Conservation (phyloP, 2,113 vertebrate genomes). For the Polyodon spathula region DNA sequence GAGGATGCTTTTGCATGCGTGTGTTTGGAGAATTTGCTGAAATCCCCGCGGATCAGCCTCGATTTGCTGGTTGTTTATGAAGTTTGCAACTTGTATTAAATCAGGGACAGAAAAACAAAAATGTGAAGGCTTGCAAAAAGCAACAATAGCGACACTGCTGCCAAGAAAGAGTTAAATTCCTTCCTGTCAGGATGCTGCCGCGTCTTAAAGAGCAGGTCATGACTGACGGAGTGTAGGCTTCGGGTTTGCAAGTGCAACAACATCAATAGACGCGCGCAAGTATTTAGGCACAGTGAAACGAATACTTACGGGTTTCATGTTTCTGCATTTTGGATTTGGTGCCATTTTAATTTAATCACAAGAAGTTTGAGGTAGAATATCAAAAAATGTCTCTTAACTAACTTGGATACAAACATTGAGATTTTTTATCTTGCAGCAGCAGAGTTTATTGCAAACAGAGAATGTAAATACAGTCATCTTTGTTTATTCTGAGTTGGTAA, state of each 20-base stretch:
- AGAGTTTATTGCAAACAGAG: too few relatives aligned
- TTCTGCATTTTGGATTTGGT: too few relatives aligned
- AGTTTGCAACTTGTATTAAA: constrained; percentile 52
- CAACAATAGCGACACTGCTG: constrained; percentile 47
- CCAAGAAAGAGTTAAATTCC: constrained; percentile 55
- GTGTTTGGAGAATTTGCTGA: neutral
- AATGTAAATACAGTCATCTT: too few relatives aligned
- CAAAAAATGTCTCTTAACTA: too few relatives aligned
- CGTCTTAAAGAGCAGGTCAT: constrained; percentile 39
- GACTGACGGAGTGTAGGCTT: constrained; percentile 33
- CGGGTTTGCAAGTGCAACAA: constrained; percentile 15
- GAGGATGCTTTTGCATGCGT: constrained; percentile 9
- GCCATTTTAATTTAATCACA: too few relatives aligned
- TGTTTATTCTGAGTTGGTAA: too few relatives aligned
- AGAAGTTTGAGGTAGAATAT: too few relatives aligned
- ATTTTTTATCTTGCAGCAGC: too few relatives aligned
- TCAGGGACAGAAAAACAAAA: constrained; percentile 27
- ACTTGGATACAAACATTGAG: too few relatives aligned
- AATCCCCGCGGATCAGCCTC: neutral
- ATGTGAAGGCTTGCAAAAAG: constrained; percentile 37
- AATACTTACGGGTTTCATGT: too few relatives aligned
- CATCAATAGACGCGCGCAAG: constrained; percentile 3
- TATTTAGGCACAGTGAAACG: too few relatives aligned
- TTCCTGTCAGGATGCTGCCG: constrained; percentile 37
- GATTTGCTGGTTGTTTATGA: constrained; percentile 17